These are phyloP conservation scores for Amitus sp. DNA, from an alignment of 2,888 invertebrate genomes.

Conservation along the genomic window DNA sequence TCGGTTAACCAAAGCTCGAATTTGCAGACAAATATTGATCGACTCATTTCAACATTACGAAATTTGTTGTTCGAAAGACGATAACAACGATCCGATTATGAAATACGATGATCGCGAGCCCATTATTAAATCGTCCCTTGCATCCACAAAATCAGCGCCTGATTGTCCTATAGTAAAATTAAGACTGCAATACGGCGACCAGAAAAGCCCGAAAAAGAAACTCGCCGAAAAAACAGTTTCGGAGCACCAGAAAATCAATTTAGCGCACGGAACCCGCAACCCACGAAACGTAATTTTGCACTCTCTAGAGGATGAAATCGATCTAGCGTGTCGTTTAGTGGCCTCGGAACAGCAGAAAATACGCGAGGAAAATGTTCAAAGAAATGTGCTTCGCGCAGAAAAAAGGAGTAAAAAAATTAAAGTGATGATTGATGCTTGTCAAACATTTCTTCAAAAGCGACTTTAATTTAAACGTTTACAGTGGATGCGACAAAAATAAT, in stretches of 20 bases:
- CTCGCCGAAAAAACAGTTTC: constrained; percentile 8
- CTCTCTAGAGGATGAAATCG: constrained; percentile 44
- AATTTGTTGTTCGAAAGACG: constrained; percentile 43
- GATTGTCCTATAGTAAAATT: constrained; percentile 44
- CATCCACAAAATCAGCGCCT: constrained; percentile 19
- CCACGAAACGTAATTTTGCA: neutral
- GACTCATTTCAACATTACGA: constrained; percentile 31
- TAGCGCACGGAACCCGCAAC: neutral
- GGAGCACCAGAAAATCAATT: neutral
- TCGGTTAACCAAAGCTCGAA: neutral
- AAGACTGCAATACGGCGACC: constrained; percentile 17
- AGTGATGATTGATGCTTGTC: neutral
- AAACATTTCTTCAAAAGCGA: neutral
- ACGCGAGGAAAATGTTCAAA: constrained; percentile 20
- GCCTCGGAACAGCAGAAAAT: constrained; percentile 22
- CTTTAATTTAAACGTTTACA: neutral
- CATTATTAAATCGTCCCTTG: constrained; percentile 27
- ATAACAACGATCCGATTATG: constrained; percentile 31
- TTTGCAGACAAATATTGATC: neutral
- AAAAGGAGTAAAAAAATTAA: constrained; percentile 31
- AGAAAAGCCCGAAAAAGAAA: constrained; percentile 9
- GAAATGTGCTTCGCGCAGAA: constrained; percentile 22
- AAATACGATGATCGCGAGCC: constrained; percentile 34
- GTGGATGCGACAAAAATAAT: constrained; percentile 4
- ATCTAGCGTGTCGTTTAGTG: constrained; percentile 26